Base-by-base conservation (phyloP, 64 coral and sea anemone genomes). In the Montipora sp. region DNA sequence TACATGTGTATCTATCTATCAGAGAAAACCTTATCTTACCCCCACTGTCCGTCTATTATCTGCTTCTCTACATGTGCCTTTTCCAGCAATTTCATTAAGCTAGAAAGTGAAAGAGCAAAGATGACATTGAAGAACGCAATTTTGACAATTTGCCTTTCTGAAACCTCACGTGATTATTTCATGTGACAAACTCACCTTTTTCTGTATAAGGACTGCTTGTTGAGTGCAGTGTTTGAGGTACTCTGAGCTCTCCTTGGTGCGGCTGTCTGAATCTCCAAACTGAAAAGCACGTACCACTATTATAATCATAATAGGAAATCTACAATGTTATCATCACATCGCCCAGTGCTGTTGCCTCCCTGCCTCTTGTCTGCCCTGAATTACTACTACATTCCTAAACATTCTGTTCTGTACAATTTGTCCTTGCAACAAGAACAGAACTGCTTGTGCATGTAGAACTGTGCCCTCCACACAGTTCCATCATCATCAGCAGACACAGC, bases 161-260 rank as follows among this genome's bases (percentile, higher is more conserved):
- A 57, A 5, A 57, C 6, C 11, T 57, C 53, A 57, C 53, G 3
- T 57, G 11, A 57, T 50, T 48, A 57, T 46, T 80, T 7, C 3
- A 48, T 13, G 4, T 46, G 27, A 2, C 6, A 7, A 11, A 76
- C 82, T 66, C 80, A 99, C 98, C 76, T 93, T 99, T 78, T 95
- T 99, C 84, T 99, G 98, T 71, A 99, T 99, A 18, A 94, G 69
- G 2, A 99, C 98, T 19, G 98, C 98, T 51, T 99, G 98, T 16
- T 93, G 90, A 2, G 98, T 99, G 60, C 95, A 95, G 60, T 96
- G 98, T 23, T 96, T 88, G 11, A 99, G 94, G 16, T 92, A 99
- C 5, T 99, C 98, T 10, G 92, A 96, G 51, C 98, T 99, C 14
- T 99, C 98, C 83, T 92, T 91, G 21, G 94, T 96, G 4, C 98